Conservation (phyloP, 2,888 invertebrate species). For the Malthinus seriepunctatus region DNA sequence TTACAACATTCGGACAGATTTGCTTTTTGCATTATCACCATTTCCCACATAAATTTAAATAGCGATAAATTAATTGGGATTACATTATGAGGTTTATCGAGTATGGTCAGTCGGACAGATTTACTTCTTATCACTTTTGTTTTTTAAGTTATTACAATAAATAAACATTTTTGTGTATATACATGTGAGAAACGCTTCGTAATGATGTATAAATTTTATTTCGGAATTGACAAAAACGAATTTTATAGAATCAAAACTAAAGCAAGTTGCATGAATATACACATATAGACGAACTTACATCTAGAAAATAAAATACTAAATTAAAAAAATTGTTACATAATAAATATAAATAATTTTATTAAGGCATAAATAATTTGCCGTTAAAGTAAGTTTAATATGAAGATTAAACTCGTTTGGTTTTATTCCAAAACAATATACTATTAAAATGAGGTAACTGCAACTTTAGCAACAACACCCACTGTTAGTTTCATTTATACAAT, state of each 20-base stretch:
- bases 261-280: too few relatives aligned
- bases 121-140: constrained; percentile 23
- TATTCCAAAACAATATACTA: background rate
- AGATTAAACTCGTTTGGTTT: background rate
- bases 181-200: constrained; percentile 17
- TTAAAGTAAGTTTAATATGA: constrained; percentile 2
- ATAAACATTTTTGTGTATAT: constrained; percentile 12
- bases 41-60: background rate
- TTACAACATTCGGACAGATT: constrained; percentile 26
- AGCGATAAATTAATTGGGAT: constrained; percentile 5
- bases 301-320: background rate
- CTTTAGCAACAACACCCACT: background rate
- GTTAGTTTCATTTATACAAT: constrained; percentile 11
- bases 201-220: background rate
- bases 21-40: background rate
- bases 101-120: constrained; percentile 30
- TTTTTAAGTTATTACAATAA: constrained; percentile 20
- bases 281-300: too few relatives aligned
- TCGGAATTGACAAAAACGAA: too few relatives aligned
- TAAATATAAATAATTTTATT: constrained; percentile 3
- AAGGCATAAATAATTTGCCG: background rate
- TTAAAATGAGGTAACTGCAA: too few relatives aligned
- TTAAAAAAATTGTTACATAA: background rate
- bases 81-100: constrained; percentile 17
- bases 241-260: too few relatives aligned